Conservation (phyloP, 2,113 vertebrate species). For the Tachysurus fulvidraco region DNA sequence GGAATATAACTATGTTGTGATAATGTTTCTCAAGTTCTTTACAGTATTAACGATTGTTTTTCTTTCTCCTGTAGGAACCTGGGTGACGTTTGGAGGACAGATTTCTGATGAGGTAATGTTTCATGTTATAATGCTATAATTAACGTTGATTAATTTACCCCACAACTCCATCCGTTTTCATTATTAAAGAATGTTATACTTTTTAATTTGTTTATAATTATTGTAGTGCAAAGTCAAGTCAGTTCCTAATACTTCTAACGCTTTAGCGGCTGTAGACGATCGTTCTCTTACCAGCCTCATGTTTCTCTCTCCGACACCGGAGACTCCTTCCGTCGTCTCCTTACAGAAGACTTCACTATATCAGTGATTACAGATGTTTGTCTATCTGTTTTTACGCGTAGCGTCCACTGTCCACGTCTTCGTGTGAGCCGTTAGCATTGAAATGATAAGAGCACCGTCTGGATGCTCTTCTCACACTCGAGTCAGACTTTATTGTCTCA, state of each 20-base stretch:
- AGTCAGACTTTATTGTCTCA: not conserved
- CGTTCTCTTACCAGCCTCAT: not conserved
- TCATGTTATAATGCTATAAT: no score
- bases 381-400: not conserved
- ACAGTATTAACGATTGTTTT: not conserved
- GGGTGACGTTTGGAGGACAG: constrained; percentile 89
- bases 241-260: no score
- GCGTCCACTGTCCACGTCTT: not conserved
- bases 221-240: not conserved
- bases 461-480: not conserved
- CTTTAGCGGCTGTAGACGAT: not conserved
- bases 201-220: not conserved
- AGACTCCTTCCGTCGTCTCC: not conserved
- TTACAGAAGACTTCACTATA: not conserved
- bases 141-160: not conserved
- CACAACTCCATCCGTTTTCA: not conserved
- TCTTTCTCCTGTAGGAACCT: constrained; percentile 76
- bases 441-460: not conserved
- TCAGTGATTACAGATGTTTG: not conserved
- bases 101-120: constrained; percentile 83
- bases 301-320: not conserved
- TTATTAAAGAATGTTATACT: no score
- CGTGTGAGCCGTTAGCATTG: not conserved
- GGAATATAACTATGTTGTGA: not conserved
- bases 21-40: not conserved